Evolutionary conservation across 2,888 invertebrate species (phyloP).

Genomic region (Zygogramma bicolorata): DNA sequence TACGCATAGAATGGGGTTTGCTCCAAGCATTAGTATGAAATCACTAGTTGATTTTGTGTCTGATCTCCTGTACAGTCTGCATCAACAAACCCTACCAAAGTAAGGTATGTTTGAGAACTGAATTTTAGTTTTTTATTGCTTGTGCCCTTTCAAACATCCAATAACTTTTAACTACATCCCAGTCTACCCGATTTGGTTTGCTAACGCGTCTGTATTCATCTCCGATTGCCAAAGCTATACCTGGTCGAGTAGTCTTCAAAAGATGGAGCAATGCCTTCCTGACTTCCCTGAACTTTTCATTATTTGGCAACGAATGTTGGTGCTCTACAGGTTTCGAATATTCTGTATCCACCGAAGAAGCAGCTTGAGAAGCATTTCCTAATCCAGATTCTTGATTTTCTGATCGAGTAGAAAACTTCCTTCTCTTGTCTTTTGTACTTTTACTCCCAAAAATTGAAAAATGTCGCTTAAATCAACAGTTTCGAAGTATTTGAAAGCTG

Average conservation of each 20-base stretch:
- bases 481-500: too few species aligned
- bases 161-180: not conserved
- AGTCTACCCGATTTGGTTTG: not conserved
- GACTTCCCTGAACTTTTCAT: not conserved
- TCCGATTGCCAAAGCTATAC: too few species aligned
- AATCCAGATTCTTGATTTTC: not conserved
- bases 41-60: not conserved
- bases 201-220: too few species aligned
- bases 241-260: too few species aligned
- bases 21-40: not conserved
- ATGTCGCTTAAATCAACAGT: too few species aligned
- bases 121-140: not conserved
- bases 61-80: not conserved
- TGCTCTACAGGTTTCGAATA: not conserved
- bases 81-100: not conserved
- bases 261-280: not conserved
- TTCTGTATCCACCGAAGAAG: not conserved
- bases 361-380: not conserved
- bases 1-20: not conserved
- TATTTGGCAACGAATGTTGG: not conserved
- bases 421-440: too few species aligned
- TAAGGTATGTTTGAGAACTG: not conserved
- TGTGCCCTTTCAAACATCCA: not conserved
- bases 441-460: too few species aligned
- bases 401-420: too few species aligned